A percentile compares a stretch with the other conserved stretches of the same genome.
These are phyloP conservation scores for Schizotus pectinicornis DNA, from an alignment of 2,888 invertebrate genomes.

Conservation along the genomic window DNA sequence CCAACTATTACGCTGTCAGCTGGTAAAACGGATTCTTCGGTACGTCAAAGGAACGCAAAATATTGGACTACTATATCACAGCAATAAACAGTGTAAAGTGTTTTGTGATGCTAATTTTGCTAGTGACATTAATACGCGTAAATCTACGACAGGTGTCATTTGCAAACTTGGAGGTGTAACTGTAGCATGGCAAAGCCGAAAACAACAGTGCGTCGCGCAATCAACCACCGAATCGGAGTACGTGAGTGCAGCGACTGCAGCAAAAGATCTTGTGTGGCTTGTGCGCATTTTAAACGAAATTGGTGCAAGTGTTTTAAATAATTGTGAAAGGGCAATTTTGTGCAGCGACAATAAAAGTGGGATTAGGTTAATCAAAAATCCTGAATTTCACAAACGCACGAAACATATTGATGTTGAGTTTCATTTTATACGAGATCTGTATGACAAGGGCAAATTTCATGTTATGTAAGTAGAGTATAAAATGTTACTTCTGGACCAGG, in stretches of 20 bases:
- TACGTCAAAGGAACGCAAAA: background rate
- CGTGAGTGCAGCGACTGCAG: slow-evolving; percentile 10
- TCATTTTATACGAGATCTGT: slow-evolving; percentile 29
- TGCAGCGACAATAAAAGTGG: slow-evolving; percentile 27
- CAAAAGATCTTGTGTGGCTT: slow-evolving; percentile 16
- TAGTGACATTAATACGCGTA: slow-evolving; percentile 10
- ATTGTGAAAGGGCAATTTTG: background rate
- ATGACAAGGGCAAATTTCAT: slow-evolving; percentile 14
- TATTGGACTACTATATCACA: background rate
- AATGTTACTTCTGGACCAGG: no score
- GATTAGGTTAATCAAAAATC: slow-evolving; percentile 27
- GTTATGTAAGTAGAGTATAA: no score
- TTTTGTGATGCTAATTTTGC: slow-evolving; percentile 24
- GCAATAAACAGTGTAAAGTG: background rate
- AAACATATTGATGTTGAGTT: slow-evolving; percentile 32
- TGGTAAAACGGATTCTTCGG: slow-evolving; percentile 11
- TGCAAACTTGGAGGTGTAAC: slow-evolving; percentile 8
- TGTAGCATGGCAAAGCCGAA: slow-evolving; percentile 8
- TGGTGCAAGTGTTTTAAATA: background rate
- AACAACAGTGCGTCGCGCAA: slow-evolving; percentile 14
- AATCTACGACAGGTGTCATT: slow-evolving; percentile 18
- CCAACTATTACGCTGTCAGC: no score
- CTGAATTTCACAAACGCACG: slow-evolving; percentile 25
- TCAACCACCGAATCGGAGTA: slow-evolving; percentile 19
- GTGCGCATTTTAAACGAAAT: slow-evolving; percentile 3